Conservation (phyloP, 2,113 vertebrate genomes). For the Pao palembangensis region DNA sequence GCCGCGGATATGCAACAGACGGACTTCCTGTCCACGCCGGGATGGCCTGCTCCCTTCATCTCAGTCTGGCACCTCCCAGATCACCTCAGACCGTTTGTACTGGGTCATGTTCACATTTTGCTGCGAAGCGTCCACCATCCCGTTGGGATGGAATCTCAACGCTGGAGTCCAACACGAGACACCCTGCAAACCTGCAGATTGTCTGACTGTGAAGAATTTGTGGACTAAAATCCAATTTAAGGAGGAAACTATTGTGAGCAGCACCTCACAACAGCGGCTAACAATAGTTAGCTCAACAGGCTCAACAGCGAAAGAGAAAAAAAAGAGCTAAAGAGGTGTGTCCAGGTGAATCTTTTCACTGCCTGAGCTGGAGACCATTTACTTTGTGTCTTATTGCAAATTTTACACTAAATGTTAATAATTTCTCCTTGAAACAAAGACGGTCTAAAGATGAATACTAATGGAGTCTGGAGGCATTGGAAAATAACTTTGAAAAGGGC, state of each 20-base stretch:
- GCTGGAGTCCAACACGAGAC: no score
- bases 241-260: conserved; percentile 53
- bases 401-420: conserved; percentile 59
- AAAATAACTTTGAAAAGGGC: conserved; percentile 70
- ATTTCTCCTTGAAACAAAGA: conserved; percentile 71
- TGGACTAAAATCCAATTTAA: conserved; percentile 49
- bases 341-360: conserved; percentile 47
- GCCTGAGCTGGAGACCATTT: conserved; percentile 46
- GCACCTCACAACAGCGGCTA: no score
- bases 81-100: no score
- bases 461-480: conserved; percentile 55
- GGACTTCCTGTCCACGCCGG: no score
- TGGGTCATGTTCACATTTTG: no score
- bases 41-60: no score
- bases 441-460: conserved; percentile 61
- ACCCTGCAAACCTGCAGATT: conserved; percentile 14
- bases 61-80: no score
- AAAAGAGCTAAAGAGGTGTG: conserved; percentile 10
- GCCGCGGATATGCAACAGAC: no score
- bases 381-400: conserved; percentile 50
- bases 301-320: no score
- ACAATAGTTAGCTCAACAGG: no score
- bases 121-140: background rate
- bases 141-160: no score
- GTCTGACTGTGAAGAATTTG: conserved; percentile 41